A percentile compares a stretch with the other conserved stretches of the same genome.
Conservation (phyloP, 2,797 vertebrate species). For the Okamejei kenojei region DNA sequence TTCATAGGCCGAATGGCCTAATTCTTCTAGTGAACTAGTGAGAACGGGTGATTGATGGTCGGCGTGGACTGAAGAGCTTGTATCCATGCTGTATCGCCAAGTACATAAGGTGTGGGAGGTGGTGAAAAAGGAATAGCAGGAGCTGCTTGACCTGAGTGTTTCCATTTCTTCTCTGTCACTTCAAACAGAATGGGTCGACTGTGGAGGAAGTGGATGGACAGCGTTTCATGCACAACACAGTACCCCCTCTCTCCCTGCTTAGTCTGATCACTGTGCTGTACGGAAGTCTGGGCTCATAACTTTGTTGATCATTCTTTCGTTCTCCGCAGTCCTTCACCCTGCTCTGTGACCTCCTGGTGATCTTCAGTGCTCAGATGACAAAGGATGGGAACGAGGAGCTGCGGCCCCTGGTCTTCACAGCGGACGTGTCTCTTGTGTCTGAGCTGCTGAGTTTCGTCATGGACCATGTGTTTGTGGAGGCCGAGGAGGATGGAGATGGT, state of each 20-base stretch:
- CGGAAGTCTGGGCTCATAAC: slow-evolving; percentile 39
- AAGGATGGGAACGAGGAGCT: slow-evolving; percentile 84
- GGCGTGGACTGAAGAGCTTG: too few relatives aligned
- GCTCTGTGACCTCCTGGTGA: slow-evolving; percentile 97
- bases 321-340: slow-evolving; percentile 88
- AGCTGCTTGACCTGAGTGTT: too few relatives aligned
- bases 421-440: slow-evolving; percentile 84
- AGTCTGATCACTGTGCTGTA: too few relatives aligned
- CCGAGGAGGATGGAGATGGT: slow-evolving; percentile 80
- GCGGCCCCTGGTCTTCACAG: slow-evolving; percentile 90
- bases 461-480: slow-evolving; percentile 97
- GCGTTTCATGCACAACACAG: too few relatives aligned
- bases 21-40: too few relatives aligned
- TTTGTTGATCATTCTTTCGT: slow-evolving; percentile 38
- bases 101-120: too few relatives aligned
- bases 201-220: neutral
- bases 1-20: too few relatives aligned
- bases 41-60: too few relatives aligned
- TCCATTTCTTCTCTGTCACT: too few relatives aligned
- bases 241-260: neutral
- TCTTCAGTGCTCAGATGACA: slow-evolving; percentile 92
- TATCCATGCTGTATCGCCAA: too few relatives aligned
- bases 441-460: slow-evolving; percentile 94
- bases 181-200: neutral
- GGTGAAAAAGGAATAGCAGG: too few relatives aligned